Conservation (phyloP, 1,140 invertebrate genomes). For the Dreissena polymorpha region DNA sequence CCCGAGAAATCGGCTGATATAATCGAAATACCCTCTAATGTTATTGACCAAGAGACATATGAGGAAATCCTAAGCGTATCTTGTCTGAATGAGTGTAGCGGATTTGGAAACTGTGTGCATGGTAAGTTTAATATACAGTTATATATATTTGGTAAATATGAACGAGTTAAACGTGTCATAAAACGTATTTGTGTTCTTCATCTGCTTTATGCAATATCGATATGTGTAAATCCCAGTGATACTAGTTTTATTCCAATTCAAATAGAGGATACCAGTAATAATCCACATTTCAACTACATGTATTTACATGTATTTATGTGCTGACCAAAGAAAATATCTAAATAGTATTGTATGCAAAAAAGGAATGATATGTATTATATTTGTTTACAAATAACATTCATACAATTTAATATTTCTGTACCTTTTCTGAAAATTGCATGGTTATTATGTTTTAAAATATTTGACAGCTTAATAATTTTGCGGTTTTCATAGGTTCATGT, state of each 20-base stretch:
- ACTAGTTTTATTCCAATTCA: neutral
- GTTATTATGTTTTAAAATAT: neutral
- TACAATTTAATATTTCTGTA: neutral
- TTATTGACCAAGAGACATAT: neutral
- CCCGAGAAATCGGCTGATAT: too few relatives aligned
- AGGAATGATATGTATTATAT: too few relatives aligned
- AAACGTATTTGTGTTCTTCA: neutral
- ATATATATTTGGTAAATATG: too few relatives aligned
- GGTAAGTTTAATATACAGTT: constrained; percentile 1
- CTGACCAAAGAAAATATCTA: neutral
- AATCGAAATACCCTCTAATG: neutral
- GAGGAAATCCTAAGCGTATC: neutral
- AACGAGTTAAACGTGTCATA: neutral
- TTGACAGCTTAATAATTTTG: neutral
- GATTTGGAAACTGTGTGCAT: constrained; percentile 12
- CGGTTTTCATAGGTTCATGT: constrained; percentile 2
- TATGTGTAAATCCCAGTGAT: neutral
- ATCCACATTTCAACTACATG: neutral
- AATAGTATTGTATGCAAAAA: too few relatives aligned
- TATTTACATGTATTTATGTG: neutral
- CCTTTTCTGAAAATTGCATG: neutral
- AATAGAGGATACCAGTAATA: too few relatives aligned
- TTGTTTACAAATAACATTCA: too few relatives aligned
- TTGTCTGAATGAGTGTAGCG: constrained; percentile 34
- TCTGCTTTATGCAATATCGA: neutral